These are phyloP conservation scores for Aphrophora alni DNA, from an alignment of 2,888 invertebrate genomes.

Conservation along the genomic window DNA sequence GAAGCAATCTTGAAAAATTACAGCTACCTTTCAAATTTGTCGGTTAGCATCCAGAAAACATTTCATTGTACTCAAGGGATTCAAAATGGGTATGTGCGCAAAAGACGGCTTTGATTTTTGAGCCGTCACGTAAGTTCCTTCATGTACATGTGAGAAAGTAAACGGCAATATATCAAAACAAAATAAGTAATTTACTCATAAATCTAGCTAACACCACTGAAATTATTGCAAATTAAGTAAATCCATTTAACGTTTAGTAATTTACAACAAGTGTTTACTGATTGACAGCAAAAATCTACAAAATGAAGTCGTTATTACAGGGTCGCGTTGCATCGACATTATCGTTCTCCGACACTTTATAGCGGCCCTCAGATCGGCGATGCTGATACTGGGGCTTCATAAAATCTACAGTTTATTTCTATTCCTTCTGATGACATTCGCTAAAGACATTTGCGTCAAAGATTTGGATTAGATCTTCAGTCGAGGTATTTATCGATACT, in stretches of 20 bases:
- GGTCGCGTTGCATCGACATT: not conserved
- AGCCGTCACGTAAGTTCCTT: no score
- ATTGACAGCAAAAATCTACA: not conserved
- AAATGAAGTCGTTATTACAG: not conserved
- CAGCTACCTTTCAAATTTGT: no score
- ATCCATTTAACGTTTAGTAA: not conserved
- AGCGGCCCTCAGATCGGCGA: not conserved
- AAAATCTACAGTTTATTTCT: not conserved
- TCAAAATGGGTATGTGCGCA: no score
- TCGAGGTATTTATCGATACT: not conserved
- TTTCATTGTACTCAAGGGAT: no score
- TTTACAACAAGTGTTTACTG: not conserved
- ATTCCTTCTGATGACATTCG: not conserved
- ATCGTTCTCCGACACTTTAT: not conserved
- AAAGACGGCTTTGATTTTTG: no score
- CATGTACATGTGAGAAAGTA: no score
- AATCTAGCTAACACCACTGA: no score
- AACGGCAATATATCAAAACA: no score
- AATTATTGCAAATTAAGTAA: no score
- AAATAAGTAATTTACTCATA: no score
- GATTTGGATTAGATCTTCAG: not conserved
- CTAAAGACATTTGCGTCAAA: not conserved
- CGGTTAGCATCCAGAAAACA: no score
- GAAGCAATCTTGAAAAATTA: no score
- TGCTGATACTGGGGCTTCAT: not conserved